Percentiles rank a stretch among this genome's conserved stretches.
Evolutionary conservation across 2,888 invertebrate species (phyloP).

Genomic region (Phytoseiulus persimilis): DNA sequence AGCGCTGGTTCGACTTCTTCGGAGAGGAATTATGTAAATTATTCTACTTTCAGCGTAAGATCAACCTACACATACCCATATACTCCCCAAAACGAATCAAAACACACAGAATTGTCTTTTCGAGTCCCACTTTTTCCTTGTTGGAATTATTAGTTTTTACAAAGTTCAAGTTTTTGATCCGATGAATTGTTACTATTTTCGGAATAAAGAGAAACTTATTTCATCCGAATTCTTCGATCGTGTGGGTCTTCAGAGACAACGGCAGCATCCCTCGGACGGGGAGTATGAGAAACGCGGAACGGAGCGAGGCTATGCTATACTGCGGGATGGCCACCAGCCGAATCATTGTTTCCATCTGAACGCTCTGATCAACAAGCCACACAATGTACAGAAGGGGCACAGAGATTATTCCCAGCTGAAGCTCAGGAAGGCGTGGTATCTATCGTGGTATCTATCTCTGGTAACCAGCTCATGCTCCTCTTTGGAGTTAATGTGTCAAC

Average conservation of each 20-base stretch:
- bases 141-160: neutral
- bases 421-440: no score
- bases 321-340: no score
- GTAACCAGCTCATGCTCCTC: no score
- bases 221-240: neutral
- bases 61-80: neutral
- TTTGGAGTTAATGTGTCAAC: no score
- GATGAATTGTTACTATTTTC: neutral
- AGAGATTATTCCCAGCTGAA: no score
- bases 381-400: no score
- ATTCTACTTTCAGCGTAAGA: neutral
- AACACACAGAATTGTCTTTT: constrained; percentile 5
- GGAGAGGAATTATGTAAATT: neutral
- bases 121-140: neutral
- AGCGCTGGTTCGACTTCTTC: neutral
- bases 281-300: no score
- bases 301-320: no score
- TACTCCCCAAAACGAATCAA: neutral
- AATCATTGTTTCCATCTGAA: no score
- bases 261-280: no score
- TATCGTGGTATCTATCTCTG: no score
- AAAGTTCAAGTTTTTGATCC: neutral
- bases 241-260: neutral
- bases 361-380: no score
- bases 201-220: neutral